Evolutionary conservation across 2,888 invertebrate species (phyloP).

Genomic region (Cryptus viduatorius): DNA sequence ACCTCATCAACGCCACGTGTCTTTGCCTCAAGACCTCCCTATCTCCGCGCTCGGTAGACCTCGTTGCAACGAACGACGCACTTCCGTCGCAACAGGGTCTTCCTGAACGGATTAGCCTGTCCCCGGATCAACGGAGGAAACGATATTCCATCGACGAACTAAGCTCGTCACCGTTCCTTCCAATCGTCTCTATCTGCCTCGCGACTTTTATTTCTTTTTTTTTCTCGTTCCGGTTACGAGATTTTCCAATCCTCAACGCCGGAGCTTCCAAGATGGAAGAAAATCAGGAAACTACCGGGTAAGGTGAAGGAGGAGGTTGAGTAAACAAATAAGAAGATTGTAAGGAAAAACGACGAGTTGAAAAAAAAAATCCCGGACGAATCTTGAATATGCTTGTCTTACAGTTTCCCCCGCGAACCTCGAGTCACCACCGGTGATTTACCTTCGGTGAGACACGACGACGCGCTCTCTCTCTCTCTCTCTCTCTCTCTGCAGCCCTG

Average conservation of each 20-base stretch:
- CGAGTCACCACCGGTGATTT: slow-evolving; percentile 21
- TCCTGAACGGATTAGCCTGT: slow-evolving; percentile 50
- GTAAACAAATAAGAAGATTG: slow-evolving; percentile 38
- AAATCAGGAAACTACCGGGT: slow-evolving; percentile 27
- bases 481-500: slow-evolving; percentile 6
- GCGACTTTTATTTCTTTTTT: not conserved
- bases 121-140: slow-evolving; percentile 58
- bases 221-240: slow-evolving; percentile 10
- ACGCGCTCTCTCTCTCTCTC: slow-evolving; percentile 15
- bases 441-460: slow-evolving; percentile 39
- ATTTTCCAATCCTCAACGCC: slow-evolving; percentile 18
- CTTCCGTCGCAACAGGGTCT: slow-evolving; percentile 44
- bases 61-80: slow-evolving; percentile 15
- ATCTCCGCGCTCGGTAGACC: not conserved
- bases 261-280: not conserved
- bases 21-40: slow-evolving; percentile 17
- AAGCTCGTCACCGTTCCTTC: not conserved
- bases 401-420: slow-evolving; percentile 29
- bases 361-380: slow-evolving; percentile 29
- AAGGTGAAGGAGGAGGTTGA: not conserved
- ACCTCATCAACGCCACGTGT: not conserved
- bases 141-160: slow-evolving; percentile 31
- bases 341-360: not conserved
- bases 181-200: not conserved
- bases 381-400: slow-evolving; percentile 9